Percentiles rank a stretch among this genome's conserved stretches.
These are phyloP conservation scores for Sebastes trivittatus DNA, from an alignment of 2,797 vertebrate genomes.

Conservation along the genomic window DNA sequence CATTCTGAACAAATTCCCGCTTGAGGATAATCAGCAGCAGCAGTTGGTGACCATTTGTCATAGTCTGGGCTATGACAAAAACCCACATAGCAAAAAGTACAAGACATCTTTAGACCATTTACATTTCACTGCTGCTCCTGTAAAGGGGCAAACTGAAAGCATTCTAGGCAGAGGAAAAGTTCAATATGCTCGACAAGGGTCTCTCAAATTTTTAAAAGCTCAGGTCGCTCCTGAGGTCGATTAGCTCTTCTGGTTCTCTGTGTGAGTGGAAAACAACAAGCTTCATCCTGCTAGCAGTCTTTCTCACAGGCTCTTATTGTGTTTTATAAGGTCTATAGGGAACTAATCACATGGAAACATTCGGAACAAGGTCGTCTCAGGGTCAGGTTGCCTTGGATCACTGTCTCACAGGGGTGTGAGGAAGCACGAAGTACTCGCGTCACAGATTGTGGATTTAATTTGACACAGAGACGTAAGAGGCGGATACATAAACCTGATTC, in stretches of 20 bases:
- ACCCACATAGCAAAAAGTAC: not conserved
- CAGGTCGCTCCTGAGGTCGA: constrained; percentile 22
- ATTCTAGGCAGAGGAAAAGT: constrained; percentile 42
- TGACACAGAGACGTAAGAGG: not conserved
- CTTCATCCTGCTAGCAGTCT: constrained; percentile 38
- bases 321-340: constrained; percentile 29
- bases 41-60: constrained; percentile 28
- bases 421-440: not conserved
- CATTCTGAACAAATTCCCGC: constrained; percentile 5
- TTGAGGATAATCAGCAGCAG: constrained; percentile 2
- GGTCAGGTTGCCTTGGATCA: constrained; percentile 17
- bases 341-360: constrained; percentile 39
- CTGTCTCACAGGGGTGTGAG: not conserved
- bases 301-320: constrained; percentile 29
- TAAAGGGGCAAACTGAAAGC: constrained; percentile 19
- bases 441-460: not conserved
- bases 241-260: constrained; percentile 55
- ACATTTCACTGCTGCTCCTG: constrained; percentile 41
- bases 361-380: constrained; percentile 24
- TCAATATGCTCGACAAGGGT: constrained; percentile 43
- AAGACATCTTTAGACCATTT: constrained; percentile 32
- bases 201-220: constrained; percentile 55
- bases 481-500: not conserved
- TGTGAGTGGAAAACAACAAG: constrained; percentile 74
- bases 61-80: constrained; percentile 12